A percentile compares a stretch with the other conserved stretches of the same genome.
phyloP scores from a whole-genome alignment of 2,888 invertebrate genomes.

The Noctua janthe region DNA sequence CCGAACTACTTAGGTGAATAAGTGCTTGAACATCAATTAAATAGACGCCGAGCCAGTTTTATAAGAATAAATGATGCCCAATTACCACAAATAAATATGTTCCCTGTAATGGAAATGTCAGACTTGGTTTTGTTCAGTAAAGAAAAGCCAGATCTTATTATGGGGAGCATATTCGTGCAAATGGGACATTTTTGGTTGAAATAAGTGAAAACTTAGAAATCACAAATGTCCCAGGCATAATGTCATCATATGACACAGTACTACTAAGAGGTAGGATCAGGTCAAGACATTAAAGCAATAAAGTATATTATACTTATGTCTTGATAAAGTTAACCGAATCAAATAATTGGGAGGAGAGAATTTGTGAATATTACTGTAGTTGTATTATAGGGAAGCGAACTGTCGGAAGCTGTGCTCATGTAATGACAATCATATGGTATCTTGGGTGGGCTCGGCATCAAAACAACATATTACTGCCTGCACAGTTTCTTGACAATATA shows the following conservation, averaged over 20 bases:
- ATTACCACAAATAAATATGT: neutral
- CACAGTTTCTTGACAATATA: too few species aligned
- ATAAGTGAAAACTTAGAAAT: slow-evolving; percentile 5
- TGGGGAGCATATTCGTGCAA: slow-evolving; percentile 1
- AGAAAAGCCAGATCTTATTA: neutral
- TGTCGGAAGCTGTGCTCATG: neutral
- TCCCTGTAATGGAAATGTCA: neutral
- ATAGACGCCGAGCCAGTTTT: slow-evolving; percentile 4
- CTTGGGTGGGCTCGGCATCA: slow-evolving; percentile 1
- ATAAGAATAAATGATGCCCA: neutral
- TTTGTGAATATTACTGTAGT: neutral
- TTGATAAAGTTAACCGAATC: neutral
- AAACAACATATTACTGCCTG: neutral
- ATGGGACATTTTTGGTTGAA: slow-evolving; percentile 2
- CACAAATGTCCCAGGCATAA: slow-evolving; percentile 4
- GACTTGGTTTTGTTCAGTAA: slow-evolving; percentile 3
- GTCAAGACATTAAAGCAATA: slow-evolving; percentile 4
- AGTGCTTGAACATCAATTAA: neutral
- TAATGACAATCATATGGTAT: neutral
- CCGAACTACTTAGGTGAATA: slow-evolving; percentile 1
- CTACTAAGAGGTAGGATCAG: neutral
- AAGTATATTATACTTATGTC: slow-evolving; percentile 1
- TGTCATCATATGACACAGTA: neutral
- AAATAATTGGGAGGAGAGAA: neutral
- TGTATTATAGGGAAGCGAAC: neutral